A percentile compares a stretch with the other conserved stretches of the same genome.
These are phyloP conservation scores for Buceros bicornis DNA, from an alignment of 2,797 vertebrate species.

Conservation along the genomic window DNA sequence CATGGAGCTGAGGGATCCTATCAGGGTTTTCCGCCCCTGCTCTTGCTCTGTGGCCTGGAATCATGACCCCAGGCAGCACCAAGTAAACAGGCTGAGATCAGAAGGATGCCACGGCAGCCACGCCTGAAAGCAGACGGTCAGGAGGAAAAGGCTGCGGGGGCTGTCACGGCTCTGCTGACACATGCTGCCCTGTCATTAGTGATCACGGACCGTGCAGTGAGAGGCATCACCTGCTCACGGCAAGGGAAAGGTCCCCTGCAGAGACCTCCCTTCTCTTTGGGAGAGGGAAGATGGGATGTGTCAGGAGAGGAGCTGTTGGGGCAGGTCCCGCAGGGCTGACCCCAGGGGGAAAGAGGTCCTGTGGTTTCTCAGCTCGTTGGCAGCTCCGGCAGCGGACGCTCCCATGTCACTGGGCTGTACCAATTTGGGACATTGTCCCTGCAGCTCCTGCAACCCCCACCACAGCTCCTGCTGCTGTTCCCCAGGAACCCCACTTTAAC, in stretches of 20 bases:
- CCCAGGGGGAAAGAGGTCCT: neutral
- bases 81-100: neutral
- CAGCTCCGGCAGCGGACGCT: neutral
- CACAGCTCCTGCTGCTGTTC: neutral
- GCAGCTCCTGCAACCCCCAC: neutral
- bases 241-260: neutral
- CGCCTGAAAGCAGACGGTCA: neutral
- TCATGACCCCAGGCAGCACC: neutral
- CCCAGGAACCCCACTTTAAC: neutral
- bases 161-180: accelerated
- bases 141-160: neutral
- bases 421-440: neutral
- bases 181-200: neutral
- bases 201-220: neutral
- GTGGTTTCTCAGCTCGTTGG: accelerated
- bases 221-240: neutral
- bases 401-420: neutral
- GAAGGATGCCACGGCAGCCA: neutral
- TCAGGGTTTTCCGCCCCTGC: neutral
- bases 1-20: neutral
- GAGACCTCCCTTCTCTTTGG: neutral
- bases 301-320: neutral
- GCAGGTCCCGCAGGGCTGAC: neutral
- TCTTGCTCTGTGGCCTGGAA: slow-evolving; percentile 34
- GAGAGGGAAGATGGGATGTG: neutral